Percentiles rank a stretch among this genome's conserved stretches.
Evolutionary conservation across 2,113 vertebrate species (phyloP).

Genomic region (Furnarius figulus): DNA sequence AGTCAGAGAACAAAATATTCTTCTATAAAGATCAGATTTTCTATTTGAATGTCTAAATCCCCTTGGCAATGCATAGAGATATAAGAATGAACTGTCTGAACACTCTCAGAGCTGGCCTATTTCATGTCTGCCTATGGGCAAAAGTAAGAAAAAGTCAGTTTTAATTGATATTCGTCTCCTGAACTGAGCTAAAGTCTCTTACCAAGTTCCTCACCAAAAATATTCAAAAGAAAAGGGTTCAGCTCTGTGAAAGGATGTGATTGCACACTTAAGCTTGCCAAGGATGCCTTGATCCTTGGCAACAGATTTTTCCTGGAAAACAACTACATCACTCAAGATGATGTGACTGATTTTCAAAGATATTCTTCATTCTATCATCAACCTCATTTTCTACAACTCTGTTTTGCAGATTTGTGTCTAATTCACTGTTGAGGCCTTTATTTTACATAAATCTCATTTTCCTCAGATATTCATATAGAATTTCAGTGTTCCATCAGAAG

Average conservation of each 20-base stretch:
- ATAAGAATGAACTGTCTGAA: not conserved
- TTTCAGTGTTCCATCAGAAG: not conserved
- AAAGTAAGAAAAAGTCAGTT: not conserved
- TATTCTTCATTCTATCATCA: not conserved
- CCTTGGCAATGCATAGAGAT: not conserved
- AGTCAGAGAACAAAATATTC: not conserved
- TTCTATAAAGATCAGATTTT: not conserved
- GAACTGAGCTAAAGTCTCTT: not conserved
- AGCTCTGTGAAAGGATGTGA: not conserved
- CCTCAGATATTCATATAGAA: not conserved
- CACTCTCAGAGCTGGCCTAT: not conserved
- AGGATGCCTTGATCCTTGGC: not conserved
- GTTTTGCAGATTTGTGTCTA: not conserved
- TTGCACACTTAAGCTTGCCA: not conserved
- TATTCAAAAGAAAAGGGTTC: not conserved
- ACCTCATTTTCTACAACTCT: not conserved
- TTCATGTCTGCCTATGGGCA: not conserved
- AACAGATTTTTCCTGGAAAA: conserved; percentile 34
- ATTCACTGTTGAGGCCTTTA: not conserved
- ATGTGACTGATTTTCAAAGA: not conserved
- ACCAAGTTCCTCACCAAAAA: not conserved
- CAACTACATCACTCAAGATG: not conserved
- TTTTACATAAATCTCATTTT: not conserved
- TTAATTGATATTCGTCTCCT: not conserved
- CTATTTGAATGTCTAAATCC: not conserved